Evolutionary conservation across 2,113 vertebrate species (phyloP), one percentile per base, ranked within the genome.

Genomic region (Anhinga rufa): DNA sequence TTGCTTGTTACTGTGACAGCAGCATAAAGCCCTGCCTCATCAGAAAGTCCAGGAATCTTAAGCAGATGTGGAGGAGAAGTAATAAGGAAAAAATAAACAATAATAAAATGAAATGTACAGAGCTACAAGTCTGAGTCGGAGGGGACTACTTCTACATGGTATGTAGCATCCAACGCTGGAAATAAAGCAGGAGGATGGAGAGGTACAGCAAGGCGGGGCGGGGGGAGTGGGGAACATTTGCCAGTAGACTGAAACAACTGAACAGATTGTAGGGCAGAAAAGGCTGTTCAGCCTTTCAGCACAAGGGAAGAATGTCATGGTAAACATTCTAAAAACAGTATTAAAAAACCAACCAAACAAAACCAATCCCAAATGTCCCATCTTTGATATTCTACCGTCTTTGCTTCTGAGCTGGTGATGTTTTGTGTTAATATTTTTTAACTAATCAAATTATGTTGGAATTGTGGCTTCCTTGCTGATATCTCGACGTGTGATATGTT

Each of bases 161-260:
- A 26, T 5, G 8, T 55, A 49, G n/a, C 12, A 28, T 57, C 28
- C 17, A 46, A 65, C 5, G 10, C 17, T 42, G 34, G 24, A 25
- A 86, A 9, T 32, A 24, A 46, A 70, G 42, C 34, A 34, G 57
- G 34, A 71, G 8, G 13, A n/a, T n/a, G 38, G 44, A 46, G 44
- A 40, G 32, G 14, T 64, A 12, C 36, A 74, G 28, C 9, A 25
- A 42, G 40, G 17, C 6, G 8, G 34, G 17, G 10, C 6, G 3
- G 14, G n/a, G 16, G 6, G 12, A 40, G 3, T 22, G 20, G 12
- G 24, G 22, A 18, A 34, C 3, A 2, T 4, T 3, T 49, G 12
- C 42, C n/a, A 12, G 14, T 21, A 14, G 25, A 19, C 29, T 82
- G 12, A 34, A 58, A 64, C 9, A 77, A 3, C 2, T 40, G 48